phyloP scores from a whole-genome alignment of 2,113 vertebrate genomes.

The Ellobius talpinus region DNA sequence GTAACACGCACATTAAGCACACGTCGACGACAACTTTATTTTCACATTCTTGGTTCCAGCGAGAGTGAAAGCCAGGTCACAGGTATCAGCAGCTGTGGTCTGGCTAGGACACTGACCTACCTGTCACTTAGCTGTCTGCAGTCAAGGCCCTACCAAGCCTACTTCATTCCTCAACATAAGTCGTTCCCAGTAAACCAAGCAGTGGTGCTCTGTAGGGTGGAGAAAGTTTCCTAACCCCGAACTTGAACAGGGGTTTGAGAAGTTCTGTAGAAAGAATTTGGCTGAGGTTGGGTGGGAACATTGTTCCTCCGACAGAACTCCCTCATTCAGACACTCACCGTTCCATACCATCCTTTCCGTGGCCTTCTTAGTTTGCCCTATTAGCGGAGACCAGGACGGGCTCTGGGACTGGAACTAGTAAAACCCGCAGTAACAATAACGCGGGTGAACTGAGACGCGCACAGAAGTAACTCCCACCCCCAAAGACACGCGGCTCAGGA shows the following conservation, averaged over 20 bases:
- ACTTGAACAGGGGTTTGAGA: conserved; percentile 27
- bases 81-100: not conserved
- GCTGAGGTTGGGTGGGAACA: conserved; percentile 17
- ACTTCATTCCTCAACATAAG: not conserved
- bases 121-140: not conserved
- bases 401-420: conserved; percentile 53
- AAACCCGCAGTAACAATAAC: not conserved
- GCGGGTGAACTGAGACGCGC: conserved; percentile 9
- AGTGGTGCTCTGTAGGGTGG: not conserved
- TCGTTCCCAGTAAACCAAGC: not conserved
- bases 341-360: conserved; percentile 57
- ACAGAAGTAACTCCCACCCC: conserved; percentile 43
- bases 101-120: not conserved
- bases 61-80: not conserved
- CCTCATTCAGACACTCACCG: conserved; percentile 15
- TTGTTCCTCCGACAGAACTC: not conserved
- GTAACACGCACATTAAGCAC: not conserved
- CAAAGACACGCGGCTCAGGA: conserved; percentile 25
- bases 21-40: not conserved
- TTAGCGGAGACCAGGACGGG: not conserved
- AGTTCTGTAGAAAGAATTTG: conserved; percentile 17
- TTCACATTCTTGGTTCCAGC: not conserved
- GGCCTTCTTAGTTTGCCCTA: not conserved
- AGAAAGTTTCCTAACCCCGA: not conserved
- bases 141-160: not conserved